phyloP scores from a whole-genome alignment of 2,888 invertebrate species.

The Priocnemis perturbator region DNA sequence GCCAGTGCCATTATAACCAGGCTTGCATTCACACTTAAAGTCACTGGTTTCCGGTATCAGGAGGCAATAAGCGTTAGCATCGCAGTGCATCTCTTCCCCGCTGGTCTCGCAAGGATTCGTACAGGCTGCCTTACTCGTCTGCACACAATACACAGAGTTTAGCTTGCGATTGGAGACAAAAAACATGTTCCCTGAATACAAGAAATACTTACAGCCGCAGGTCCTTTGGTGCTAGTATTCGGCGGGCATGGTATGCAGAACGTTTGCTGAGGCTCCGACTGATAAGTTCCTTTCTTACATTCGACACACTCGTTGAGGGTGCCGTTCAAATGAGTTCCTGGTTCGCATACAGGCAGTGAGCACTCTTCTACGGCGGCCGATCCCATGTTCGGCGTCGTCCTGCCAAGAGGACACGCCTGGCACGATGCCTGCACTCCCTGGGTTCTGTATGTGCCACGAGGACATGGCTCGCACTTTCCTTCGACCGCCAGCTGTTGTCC shows the following conservation, averaged over 20 bases:
- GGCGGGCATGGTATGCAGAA: constrained; percentile 91
- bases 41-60: constrained; percentile 88
- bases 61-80: constrained; percentile 91
- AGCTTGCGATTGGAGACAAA: no score
- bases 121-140: constrained; percentile 89
- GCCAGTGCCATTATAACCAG: constrained; percentile 94
- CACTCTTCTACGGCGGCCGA: constrained; percentile 92
- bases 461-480: constrained; percentile 95
- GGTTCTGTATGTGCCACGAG: constrained; percentile 89
- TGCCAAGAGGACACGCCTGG: constrained; percentile 89
- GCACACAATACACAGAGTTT: no score
- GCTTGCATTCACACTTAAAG: constrained; percentile 94
- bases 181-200: background rate
- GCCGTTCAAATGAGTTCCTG: constrained; percentile 89
- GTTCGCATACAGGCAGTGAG: constrained; percentile 89
- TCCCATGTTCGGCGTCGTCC: constrained; percentile 91
- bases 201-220: constrained; percentile 83
- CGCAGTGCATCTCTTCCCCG: constrained; percentile 89
- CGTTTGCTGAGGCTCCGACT: constrained; percentile 91
- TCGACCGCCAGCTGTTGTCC: constrained; percentile 91
- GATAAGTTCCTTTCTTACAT: constrained; percentile 94
- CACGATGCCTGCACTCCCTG: constrained; percentile 94
- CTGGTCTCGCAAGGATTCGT: constrained; percentile 93
- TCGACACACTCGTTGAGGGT: constrained; percentile 90
- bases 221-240: constrained; percentile 90